Evolutionary conservation across 2,888 invertebrate genomes (phyloP), one percentile per base, ranked within the genome.

Genomic region (Diarsia brunnea): DNA sequence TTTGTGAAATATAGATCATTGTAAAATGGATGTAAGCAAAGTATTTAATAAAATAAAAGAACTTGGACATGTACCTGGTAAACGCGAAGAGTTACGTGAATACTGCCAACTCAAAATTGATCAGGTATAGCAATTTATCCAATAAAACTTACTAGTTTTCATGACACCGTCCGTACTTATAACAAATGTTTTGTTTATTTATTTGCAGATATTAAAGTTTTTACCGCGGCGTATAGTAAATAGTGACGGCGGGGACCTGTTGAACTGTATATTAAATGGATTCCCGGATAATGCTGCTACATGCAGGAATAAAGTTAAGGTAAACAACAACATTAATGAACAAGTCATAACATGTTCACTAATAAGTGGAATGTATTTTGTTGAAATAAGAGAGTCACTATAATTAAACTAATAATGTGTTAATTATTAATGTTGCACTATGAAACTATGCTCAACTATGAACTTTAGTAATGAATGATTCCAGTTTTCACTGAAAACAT

Each of bases 211-310:
- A 58, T 66, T 93, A 43, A 91, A 92, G 73, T 88, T 86, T 78
- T 88, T 96, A 81, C 91, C 95, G 4, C 89, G 91, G 38, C 92
- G 93, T 72, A 91, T 96, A 69, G 73, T 95, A 31, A 92, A 91
- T 76, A 94, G 92, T 71, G 96, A 96, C 88, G 96, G 95, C 0
- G 92, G 91, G 45, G 91, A 93, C 78, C 55, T 96, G 43, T 81
- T 95, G 55, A 92, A 94, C 78, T 95, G 93, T 84, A 85, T 96
- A 76, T 88, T 96, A 5, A 95, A 92, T 89, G 96, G 95, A 66
- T 85, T 95, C 43, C 86, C 92, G 27, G 94, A 94, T 81, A 90
- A 84, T 84, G 75, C 89, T 51, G 73, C 81, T 31, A 81, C 89
- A 24, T 81, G 71, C 71, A 90, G 82, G 55, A 90, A 88, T 64